Base-by-base conservation (phyloP, 2,113 vertebrate species). In the Catharus bicknelli region DNA sequence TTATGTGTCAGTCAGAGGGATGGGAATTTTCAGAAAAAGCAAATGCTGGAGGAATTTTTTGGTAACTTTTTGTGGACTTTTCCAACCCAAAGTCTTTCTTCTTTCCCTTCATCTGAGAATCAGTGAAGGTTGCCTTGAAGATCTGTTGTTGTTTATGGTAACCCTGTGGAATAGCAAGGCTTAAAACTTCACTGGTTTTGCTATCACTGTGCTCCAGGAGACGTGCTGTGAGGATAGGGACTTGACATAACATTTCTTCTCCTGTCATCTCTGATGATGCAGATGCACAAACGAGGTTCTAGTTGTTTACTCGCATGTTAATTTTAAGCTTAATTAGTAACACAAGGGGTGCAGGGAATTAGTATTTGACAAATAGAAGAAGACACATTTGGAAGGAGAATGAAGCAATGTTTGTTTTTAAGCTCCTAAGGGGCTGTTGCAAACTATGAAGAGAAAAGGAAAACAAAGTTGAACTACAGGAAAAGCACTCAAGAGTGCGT, bases 291-390 rank as follows among this genome's bases (percentile, higher is more conserved):
- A 94, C 0, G 36, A 96, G 48, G 80, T 92, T 93, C 85, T 94
- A 58, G 51, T 75, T 94, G 91, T 96, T 96, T 94, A 94, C 72
- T 94, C 18, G 27, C 55, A 83, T 94, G 79, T 94, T 94, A 93
- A 96, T 96, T 95, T 96, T 91, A 90, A 94, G 87, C 90, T 91
- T 95, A 94, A 96, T 96, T 95, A 92, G 93, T 94, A 94, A 88
- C 91, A 94, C 66, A 88, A 86, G 93, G 82, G 75, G 87, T 80
- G 55, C 3, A 2, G 93, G 93, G 95, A 96, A 90, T 96, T 95
- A 67, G 68, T 20, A 64, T 94, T 83, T 96, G 95, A 95, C 87
- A 91, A 96, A 95, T 78, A 43, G 59, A 90, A 94, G 90, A 74
- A 80, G 89, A 90, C 87, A 85, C 4, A 6, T 89, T 92, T 85